Evolutionary conservation across 1,140 invertebrate genomes (phyloP), one percentile per base, ranked within the genome.

Genomic region (Papilio glaucus): DNA sequence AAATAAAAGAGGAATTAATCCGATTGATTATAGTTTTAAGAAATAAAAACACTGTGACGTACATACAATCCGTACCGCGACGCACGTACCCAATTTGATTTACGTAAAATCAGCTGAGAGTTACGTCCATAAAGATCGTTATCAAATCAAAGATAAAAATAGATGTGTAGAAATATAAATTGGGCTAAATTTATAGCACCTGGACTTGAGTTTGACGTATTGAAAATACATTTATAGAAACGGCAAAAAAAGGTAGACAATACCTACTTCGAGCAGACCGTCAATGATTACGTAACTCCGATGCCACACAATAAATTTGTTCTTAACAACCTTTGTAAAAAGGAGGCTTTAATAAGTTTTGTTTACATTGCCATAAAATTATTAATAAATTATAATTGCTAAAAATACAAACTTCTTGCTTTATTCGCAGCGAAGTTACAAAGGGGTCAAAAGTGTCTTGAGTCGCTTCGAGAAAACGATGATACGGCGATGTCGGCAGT

Each of bases 71-170:
- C 2, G 18, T 24, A 26, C 21, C 21, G 49, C 12, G 49, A 57
- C 49, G 21, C 21, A 24, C 49, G 9, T 4, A 24, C 10, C 10
- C 21, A 12, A 57, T 24, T 9, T 24, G 21, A 57, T 57, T 57
- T 57, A 57, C 49, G 0, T 0, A 57, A 57, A 57, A 24, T 57
- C 49, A 57, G 49, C 49, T 57, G 49, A 57, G 21, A 24, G 12
- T 24, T 37, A 62, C 60, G 15, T 62, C 33, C 33, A 42, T 57
- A 68, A 24, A 65, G 9, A 38, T 38, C 62, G 18, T 68, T 45
- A 69, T 69, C 37, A 26, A 53, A 29, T 69, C 21, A 69, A 49
- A 41, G 24, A 69, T 38, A 69, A 69, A 26, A 69, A 53, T 49
- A 49, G 39, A 45, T 24, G 37, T 42, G 41, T 1, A 5, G 24